These are phyloP conservation scores for Apantesis nais DNA, from an alignment of 2,888 invertebrate genomes.

Conservation along the genomic window DNA sequence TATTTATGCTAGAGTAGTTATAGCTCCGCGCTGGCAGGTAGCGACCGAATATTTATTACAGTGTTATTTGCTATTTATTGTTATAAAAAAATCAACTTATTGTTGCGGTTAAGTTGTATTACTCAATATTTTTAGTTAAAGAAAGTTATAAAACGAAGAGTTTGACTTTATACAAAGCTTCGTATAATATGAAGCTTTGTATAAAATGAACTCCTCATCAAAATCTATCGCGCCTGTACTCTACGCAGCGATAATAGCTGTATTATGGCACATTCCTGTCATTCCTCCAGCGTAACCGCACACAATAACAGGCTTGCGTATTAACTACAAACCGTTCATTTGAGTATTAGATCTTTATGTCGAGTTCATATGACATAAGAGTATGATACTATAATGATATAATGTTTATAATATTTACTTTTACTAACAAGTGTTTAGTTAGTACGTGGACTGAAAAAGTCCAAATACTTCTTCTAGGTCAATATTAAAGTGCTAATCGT, in stretches of 20 bases:
- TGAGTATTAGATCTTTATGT: background rate
- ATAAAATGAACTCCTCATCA: too few relatives aligned
- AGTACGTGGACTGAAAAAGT: too few relatives aligned
- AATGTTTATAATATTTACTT: constrained; percentile 41
- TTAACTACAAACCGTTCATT: constrained; percentile 41
- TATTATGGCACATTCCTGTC: constrained; percentile 60
- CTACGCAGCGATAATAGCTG: constrained; percentile 60
- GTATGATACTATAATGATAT: constrained; percentile 40
- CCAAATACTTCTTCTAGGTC: background rate
- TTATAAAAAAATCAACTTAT: too few relatives aligned
- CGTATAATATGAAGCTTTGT: too few relatives aligned
- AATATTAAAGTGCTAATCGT: background rate
- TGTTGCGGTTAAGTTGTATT: too few relatives aligned
- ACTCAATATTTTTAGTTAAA: too few relatives aligned
- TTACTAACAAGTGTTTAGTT: background rate
- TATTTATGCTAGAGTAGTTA: too few relatives aligned
- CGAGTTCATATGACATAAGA: constrained; percentile 33
- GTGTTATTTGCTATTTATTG: too few relatives aligned
- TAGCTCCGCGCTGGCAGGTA: too few relatives aligned
- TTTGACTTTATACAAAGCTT: background rate
- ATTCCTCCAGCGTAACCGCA: constrained; percentile 54
- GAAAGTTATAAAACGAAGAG: background rate
- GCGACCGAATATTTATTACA: too few relatives aligned
- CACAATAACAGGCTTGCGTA: constrained; percentile 47
- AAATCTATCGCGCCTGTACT: constrained; percentile 60